Base-by-base conservation (phyloP, 2,888 invertebrate genomes). In the Scrobipalpa atriplicella region DNA sequence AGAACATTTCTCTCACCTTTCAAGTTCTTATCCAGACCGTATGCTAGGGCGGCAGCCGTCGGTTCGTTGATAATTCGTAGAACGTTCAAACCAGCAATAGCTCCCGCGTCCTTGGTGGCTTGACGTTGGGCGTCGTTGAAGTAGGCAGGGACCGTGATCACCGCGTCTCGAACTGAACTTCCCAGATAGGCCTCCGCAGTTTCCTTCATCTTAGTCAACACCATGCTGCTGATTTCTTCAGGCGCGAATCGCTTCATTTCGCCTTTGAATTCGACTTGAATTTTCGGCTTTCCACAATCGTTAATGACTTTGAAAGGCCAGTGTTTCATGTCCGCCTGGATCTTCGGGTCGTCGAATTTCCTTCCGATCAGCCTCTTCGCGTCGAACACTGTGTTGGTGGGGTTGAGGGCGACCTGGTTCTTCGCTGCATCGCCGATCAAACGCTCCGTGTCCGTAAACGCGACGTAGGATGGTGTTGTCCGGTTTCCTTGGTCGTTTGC, bases 401-500 rank as follows among this genome's bases (percentile, higher is more conserved):
- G 97, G 91, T 97, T 97, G 96, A 97, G 96, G 77, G 97, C 96
- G 73, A 96, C 95, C 88, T 96, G 96, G 89, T 96, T 96, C 86
- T 96, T 96, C 73, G 96, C 96, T 66, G 96, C 96, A 89, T 97
- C 96, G 75, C 96, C 96, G 80, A 97, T 96, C 76, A 97, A 94
- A 79, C 96, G 94, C 84, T 97, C 96, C 0, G 96, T 95, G 85
- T 97, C 97, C 58, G 96, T 96, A 89, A 97, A 97, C 69, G 96
- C 97, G 71, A 97, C 97, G 86, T 96, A 96, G 54, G 95, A 95
- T 68, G 97, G 97, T 77, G 97, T 97, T 72, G 97, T 97, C 85
- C 97, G 94, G 94, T 97, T 97, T 86, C 97, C 97, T 91, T 97
- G 97, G 89, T 97, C 97, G 86, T 97, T 97, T 85, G 97, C 97